Conservation (phyloP, 2,888 invertebrate species). For the Himalopsyche japonica region DNA sequence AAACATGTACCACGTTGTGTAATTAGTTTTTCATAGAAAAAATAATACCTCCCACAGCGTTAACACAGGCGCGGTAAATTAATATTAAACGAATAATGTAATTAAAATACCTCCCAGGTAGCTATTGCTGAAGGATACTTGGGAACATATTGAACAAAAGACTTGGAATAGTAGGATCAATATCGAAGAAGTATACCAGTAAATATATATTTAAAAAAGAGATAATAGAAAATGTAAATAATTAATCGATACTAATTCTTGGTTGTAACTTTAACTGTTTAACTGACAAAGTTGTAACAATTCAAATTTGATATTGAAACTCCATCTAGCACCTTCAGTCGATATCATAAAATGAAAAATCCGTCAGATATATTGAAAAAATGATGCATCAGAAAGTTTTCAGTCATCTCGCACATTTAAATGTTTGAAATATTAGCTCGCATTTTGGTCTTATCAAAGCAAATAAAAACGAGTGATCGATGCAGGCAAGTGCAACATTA, state of each 20-base stretch:
- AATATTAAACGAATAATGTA: neutral
- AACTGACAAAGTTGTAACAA: too few relatives aligned
- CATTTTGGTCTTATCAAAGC: constrained; percentile 28
- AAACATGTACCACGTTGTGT: neutral
- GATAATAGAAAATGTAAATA: too few relatives aligned
- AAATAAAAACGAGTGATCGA: constrained; percentile 28
- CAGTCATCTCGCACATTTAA: neutral
- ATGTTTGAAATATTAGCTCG: constrained; percentile 11
- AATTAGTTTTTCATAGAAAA: neutral
- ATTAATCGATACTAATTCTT: too few relatives aligned
- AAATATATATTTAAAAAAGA: neutral
- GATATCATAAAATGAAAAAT: neutral
- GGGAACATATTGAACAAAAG: neutral
- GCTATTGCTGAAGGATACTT: neutral
- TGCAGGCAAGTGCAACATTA: constrained; percentile 7
- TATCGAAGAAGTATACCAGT: neutral
- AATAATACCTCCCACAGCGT: neutral
- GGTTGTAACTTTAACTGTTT: too few relatives aligned
- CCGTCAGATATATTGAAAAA: neutral
- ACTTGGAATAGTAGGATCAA: neutral
- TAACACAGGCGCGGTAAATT: neutral
- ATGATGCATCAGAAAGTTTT: neutral
- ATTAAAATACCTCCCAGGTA: constrained; percentile 4
- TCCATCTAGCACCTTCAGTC: too few relatives aligned
- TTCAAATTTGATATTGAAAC: too few relatives aligned